Percentiles rank a stretch among this genome's conserved stretches.
These are phyloP conservation scores for Tetragnatha versicolor DNA, from an alignment of 1,140 invertebrate species.

Conservation along the genomic window DNA sequence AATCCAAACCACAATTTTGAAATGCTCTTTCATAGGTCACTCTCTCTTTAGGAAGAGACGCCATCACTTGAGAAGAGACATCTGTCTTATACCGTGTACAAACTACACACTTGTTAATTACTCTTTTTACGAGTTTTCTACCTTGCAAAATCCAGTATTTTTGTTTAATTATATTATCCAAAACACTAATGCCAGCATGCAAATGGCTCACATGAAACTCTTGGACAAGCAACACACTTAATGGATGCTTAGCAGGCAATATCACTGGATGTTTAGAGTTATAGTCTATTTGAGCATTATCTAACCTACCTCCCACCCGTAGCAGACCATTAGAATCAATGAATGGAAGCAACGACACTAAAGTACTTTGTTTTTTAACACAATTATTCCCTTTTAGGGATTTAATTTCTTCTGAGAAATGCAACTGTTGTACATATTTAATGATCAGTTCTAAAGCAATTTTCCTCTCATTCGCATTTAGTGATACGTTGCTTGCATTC, in stretches of 20 bases:
- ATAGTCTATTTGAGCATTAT: too few relatives aligned
- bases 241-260: constrained; percentile 57
- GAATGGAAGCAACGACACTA: constrained; percentile 60
- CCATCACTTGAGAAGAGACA: constrained; percentile 4
- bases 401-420: not conserved
- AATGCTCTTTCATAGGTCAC: not conserved
- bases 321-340: constrained; percentile 62
- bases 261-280: constrained; percentile 60
- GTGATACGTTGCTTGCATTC: too few relatives aligned
- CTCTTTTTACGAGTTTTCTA: not conserved
- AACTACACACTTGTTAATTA: constrained; percentile 11
- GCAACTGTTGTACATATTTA: not conserved
- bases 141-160: constrained; percentile 6
- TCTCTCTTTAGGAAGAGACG: not conserved
- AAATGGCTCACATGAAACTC: constrained; percentile 58
- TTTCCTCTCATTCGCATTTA: not conserved
- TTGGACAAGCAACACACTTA: constrained; percentile 58
- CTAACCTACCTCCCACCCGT: constrained; percentile 63
- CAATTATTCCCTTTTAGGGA: not conserved
- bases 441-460: not conserved
- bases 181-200: constrained; percentile 58
- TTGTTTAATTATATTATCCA: not conserved
- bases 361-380: too few relatives aligned
- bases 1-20: not conserved
- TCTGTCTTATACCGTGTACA: not conserved